Percentiles rank a stretch among this genome's conserved stretches.
Evolutionary conservation across 2,888 invertebrate genomes (phyloP).

Genomic region (Ditylenchus weischeri): DNA sequence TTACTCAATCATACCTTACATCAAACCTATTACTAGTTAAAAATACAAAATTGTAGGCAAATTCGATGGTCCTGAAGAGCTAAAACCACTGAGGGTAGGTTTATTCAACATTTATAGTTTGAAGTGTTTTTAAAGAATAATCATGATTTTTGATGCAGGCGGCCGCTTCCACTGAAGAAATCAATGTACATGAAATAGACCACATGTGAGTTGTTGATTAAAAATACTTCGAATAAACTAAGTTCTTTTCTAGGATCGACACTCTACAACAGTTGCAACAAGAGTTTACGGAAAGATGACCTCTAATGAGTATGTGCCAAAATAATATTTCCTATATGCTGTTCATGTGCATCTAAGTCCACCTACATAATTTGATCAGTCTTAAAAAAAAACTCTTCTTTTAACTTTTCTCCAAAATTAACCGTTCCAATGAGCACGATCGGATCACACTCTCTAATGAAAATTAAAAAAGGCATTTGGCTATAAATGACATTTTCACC

Average conservation of each 20-base stretch:
- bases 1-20: no score
- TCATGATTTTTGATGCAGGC: slow-evolving; percentile 14
- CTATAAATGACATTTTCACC: no score
- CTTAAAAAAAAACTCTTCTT: no score
- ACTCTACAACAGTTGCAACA: slow-evolving; percentile 55
- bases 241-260: slow-evolving; percentile 51
- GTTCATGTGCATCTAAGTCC: no score
- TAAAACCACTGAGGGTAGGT: slow-evolving; percentile 14
- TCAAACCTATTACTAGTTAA: neutral
- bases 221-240: slow-evolving; percentile 34
- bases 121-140: no score
- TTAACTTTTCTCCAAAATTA: no score
- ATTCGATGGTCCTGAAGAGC: slow-evolving; percentile 5
- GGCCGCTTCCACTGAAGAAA: slow-evolving; percentile 19
- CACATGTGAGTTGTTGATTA: slow-evolving; percentile 14
- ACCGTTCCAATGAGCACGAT: no score
- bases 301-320: neutral
- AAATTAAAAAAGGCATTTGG: no score
- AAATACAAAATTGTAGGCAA: neutral
- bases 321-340: no score
- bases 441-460: no score
- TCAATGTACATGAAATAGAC: slow-evolving; percentile 27
- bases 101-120: neutral
- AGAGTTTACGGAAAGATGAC: slow-evolving; percentile 37
- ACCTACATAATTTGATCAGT: no score